These are phyloP conservation scores for Sebastes vulpes DNA, from an alignment of 2,797 vertebrate genomes.

Conservation along the genomic window DNA sequence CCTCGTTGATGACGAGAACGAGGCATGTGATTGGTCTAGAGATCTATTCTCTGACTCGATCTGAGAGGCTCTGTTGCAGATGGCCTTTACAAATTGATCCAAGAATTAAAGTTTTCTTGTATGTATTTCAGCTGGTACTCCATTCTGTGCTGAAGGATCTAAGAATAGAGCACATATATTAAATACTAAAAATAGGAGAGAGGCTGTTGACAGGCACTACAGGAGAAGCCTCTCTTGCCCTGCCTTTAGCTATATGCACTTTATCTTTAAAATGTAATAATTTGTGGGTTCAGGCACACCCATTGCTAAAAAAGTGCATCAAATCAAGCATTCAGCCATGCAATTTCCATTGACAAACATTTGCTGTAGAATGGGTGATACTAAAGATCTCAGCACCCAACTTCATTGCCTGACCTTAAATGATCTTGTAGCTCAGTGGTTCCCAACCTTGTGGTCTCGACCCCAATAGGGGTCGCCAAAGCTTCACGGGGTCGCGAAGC, in stretches of 20 bases:
- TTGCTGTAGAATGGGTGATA: not conserved
- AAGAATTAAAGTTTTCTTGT: not conserved
- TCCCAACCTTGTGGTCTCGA: too few species aligned
- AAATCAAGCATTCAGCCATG: not conserved
- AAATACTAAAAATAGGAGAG: not conserved
- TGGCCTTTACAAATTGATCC: not conserved
- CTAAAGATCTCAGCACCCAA: not conserved
- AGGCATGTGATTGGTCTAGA: slow-evolving; percentile 71
- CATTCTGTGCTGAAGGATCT: not conserved
- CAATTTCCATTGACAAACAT: not conserved
- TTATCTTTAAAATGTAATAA: not conserved
- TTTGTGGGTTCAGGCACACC: not conserved
- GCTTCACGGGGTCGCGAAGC: too few species aligned
- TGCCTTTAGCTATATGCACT: not conserved
- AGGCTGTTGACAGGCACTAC: not conserved
- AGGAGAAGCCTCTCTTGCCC: not conserved
- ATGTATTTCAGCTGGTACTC: not conserved
- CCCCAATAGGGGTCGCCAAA: too few species aligned
- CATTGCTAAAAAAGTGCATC: too few species aligned
- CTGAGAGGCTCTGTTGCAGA: slow-evolving; percentile 25
- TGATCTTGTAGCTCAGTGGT: too few species aligned
- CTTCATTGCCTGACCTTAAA: too few species aligned
- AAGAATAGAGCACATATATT: not conserved
- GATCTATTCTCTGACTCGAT: slow-evolving; percentile 77
- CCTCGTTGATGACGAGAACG: slow-evolving; percentile 6